Base-by-base conservation (phyloP, 2,888 invertebrate species). In the Gari tellinella region DNA sequence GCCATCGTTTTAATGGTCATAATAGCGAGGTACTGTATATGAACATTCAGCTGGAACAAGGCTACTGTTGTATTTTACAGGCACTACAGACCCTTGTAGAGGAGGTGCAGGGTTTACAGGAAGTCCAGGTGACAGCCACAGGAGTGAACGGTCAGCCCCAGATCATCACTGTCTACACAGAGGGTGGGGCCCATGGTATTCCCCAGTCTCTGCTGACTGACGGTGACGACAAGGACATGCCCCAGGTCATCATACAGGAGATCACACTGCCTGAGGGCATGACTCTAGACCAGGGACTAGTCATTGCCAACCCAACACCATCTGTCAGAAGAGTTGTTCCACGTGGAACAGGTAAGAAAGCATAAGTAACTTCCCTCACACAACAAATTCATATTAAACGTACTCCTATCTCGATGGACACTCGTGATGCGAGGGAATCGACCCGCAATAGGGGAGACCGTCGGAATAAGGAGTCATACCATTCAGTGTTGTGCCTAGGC, bases 241-340 rank as follows among this genome's bases (percentile, higher is more conserved):
- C 77, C 15, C 78, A 78, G 26, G 65, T 78, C 25, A 73, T 78
- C 10, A 68, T 78, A 21, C 78, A 78, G 41, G 78, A 78, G 51
- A 78, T 78, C 7, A 72, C 78, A 19, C 55, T 78, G n/a, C 78
- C 78, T 12, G 73, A 78, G 31, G 73, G 70, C 5, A 62, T 69
- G 64, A 62, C 46, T 19, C 31, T 73, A n/a, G 73, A 78, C 58
- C 63, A 78, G 37, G 62, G 70, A 1, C 55, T 73, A 0, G 48
- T 74, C 7, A 60, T 73, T 21, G 49, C 73, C 17, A 78, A 73
- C 37, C 49, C 73, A 14, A 40, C 26, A 1, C 37, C 60, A 2
- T 40, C 55, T 23, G 43, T 65, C 10, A 58, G 62, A 23, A 60
- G 62, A 52, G 66, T 78, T 7, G 73, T 73, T n/a, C 78, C 78